Base-by-base conservation (phyloP, 2,113 vertebrate species). In the Heterocephalus glaber region DNA sequence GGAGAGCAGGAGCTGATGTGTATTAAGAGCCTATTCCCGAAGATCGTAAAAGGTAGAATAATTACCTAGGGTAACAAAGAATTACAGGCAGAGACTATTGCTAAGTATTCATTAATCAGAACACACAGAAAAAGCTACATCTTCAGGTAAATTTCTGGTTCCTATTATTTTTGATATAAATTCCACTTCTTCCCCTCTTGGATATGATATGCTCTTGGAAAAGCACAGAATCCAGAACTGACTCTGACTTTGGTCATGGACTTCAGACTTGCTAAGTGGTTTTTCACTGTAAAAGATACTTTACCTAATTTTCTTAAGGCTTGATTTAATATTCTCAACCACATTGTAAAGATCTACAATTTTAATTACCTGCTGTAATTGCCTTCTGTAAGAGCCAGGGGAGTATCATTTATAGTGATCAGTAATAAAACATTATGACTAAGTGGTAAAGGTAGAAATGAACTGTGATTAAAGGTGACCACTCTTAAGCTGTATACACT, bases 341-440 rank as follows among this genome's bases (percentile, higher is more conserved):
- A 98, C 95, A 94, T 85, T 96, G 98, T 97, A 97, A 98, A 98
- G 98, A 98, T 97, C 98, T 97, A 84, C 97, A 97, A 93, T 97
- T 98, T 97, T 98, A 98, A 98, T 98, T 97, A 97, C 97, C 96
- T 95, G 56, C 94, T 97, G 84, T 97, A 98, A 98, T 96, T 97
- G 97, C 96, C 97, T 97, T 94, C 96, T 92, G 63, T 96, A 97
- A 97, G 97, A 97, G 97, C 97, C 95, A 20, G 90, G 96, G 97
- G 97, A 98, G 97, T 95, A 96, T 98, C 97, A 89, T 94, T 98
- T 96, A 82, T 11, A 58, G 96, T 38, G 77, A 35, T 44, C 93
- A 70, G 91, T 82, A 85, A 97, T 94, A 96, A 97, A 97, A 83
- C 96, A 85, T 84, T 33, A 65, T 79, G 92, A 77, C 74, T 47